Percentiles rank a stretch among this genome's conserved stretches.
Conservation (phyloP, 2,888 invertebrate genomes). For the Galerucella nymphaeae region DNA sequence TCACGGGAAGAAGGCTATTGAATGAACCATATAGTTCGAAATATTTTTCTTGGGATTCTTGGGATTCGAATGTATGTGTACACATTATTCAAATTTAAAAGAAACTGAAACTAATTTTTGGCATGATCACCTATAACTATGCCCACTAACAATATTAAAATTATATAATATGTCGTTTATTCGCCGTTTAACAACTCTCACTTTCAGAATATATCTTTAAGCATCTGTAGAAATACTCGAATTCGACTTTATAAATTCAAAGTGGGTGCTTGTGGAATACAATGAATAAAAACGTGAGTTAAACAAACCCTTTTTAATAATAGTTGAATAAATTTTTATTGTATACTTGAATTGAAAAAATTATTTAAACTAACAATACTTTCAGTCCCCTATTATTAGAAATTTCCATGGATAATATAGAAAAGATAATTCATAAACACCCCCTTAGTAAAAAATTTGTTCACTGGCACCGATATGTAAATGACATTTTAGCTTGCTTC, state of each 20-base stretch:
- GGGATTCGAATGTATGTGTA: no score
- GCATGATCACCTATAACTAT: background rate
- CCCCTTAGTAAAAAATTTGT: no score
- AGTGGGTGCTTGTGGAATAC: slow-evolving; percentile 1
- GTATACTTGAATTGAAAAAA: background rate
- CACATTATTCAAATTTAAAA: no score
- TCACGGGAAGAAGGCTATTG: no score
- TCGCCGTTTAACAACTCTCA: slow-evolving; percentile 6
- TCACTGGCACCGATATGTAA: no score
- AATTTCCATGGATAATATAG: no score
- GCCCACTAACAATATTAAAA: background rate
- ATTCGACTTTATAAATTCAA: background rate
- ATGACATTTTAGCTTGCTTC: no score
- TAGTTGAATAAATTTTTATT: background rate
- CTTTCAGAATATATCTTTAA: slow-evolving; percentile 12
- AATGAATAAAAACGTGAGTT: slow-evolving; percentile 18
- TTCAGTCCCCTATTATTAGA: no score
- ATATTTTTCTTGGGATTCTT: no score
- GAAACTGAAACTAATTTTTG: background rate
- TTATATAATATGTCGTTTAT: slow-evolving; percentile 8
- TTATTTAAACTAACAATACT: no score
- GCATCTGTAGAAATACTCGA: background rate
- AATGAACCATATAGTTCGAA: no score
- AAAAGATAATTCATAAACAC: no score
- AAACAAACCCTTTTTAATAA: background rate